phyloP scores from a whole-genome alignment of 2,888 invertebrate genomes.

The Drosophila tripunctata region DNA sequence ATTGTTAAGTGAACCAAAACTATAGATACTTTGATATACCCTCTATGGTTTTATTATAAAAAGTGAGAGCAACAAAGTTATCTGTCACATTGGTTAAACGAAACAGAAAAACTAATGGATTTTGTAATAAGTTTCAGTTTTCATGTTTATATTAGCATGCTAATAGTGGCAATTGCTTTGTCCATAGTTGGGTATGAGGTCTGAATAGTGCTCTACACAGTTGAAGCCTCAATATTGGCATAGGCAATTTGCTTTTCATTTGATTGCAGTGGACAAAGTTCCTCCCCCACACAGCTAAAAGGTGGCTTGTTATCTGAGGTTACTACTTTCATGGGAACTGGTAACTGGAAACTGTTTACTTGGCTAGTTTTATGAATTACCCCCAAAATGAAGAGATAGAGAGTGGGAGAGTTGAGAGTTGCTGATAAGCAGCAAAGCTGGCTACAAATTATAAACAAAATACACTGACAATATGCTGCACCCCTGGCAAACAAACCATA shows the following conservation, averaged over 20 bases:
- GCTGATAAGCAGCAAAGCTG: constrained; percentile 47
- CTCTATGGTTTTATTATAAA: neutral
- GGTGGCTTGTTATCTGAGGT: constrained; percentile 41
- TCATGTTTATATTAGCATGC: constrained; percentile 77
- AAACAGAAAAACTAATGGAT: constrained; percentile 60
- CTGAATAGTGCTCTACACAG: constrained; percentile 2
- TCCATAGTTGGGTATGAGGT: constrained; percentile 9
- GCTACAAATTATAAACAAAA: constrained; percentile 46
- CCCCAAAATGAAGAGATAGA: constrained; percentile 35
- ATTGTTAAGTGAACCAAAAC: neutral
- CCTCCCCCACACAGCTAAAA: constrained; percentile 16
- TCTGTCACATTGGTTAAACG: constrained; percentile 16
- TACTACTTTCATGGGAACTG: constrained; percentile 56
- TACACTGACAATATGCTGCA: constrained; percentile 42
- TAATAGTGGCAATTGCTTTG: constrained; percentile 61
- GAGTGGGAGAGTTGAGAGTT: too few species aligned
- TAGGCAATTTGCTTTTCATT: constrained; percentile 55
- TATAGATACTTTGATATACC: neutral
- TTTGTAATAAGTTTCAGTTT: constrained; percentile 78
- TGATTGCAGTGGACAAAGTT: constrained; percentile 9
- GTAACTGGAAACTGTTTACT: constrained; percentile 22
- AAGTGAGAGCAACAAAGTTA: constrained; percentile 14
- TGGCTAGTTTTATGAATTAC: constrained; percentile 56
- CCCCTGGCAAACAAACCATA: constrained; percentile 68
- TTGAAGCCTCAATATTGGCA: constrained; percentile 54